Conservation (phyloP, 2,797 vertebrate species). For the Rhynchonycteris naso region DNA sequence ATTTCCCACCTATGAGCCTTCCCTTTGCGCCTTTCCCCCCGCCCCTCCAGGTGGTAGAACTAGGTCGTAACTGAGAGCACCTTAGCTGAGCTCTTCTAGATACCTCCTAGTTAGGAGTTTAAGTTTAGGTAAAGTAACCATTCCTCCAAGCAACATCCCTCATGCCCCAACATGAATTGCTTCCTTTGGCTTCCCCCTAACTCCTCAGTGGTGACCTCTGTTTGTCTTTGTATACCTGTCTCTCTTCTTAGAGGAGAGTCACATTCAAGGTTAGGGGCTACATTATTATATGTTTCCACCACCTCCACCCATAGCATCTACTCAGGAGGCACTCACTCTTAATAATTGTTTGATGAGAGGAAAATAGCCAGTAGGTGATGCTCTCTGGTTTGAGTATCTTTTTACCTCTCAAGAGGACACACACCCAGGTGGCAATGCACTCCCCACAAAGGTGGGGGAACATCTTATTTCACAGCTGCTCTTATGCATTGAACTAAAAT, state of each 20-base stretch:
- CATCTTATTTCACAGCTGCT: neutral
- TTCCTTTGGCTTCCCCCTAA: neutral
- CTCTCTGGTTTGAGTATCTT: neutral
- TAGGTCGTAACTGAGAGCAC: neutral
- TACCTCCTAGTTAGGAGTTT: neutral
- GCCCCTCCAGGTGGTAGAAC: neutral
- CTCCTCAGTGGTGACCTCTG: neutral
- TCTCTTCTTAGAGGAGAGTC: neutral
- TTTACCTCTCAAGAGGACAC: constrained; percentile 24
- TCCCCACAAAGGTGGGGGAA: neutral
- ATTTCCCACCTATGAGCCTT: neutral
- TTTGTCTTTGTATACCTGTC: neutral
- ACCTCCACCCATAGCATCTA: neutral
- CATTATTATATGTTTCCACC: neutral
- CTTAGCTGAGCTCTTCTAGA: neutral
- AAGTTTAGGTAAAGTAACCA: neutral
- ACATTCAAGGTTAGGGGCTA: neutral
- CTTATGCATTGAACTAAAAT: neutral
- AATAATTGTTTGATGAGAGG: neutral
- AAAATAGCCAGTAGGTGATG: neutral
- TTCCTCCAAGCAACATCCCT: neutral
- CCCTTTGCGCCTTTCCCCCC: neutral
- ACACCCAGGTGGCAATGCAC: neutral
- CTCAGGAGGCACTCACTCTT: neutral
- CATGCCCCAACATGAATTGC: too few relatives aligned